Conservation (phyloP, 2,797 vertebrate species). For the Trichosurus vulpecula region DNA sequence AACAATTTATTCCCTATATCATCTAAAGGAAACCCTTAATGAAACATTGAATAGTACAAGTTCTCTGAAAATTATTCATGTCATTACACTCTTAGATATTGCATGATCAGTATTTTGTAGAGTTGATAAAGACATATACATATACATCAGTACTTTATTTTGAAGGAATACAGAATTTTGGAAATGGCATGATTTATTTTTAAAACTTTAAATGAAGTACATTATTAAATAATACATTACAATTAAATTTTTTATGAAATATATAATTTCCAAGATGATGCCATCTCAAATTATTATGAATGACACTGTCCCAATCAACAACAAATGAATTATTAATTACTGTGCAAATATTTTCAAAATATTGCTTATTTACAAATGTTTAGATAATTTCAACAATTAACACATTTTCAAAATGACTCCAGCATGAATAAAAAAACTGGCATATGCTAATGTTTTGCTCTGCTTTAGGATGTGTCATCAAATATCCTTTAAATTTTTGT, state of each 20-base stretch:
- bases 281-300: constrained; percentile 39
- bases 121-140: constrained; percentile 71
- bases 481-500: neutral
- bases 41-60: constrained; percentile 71
- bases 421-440: neutral
- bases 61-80: constrained; percentile 51
- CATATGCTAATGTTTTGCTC: neutral
- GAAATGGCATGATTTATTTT: constrained; percentile 65
- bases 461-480: neutral
- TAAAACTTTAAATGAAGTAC: constrained; percentile 60
- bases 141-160: constrained; percentile 57
- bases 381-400: constrained; percentile 8
- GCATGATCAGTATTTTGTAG: constrained; percentile 67
- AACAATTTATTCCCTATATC: constrained; percentile 48
- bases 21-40: constrained; percentile 58
- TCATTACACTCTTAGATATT: constrained; percentile 69
- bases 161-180: constrained; percentile 68
- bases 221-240: constrained; percentile 64
- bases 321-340: constrained; percentile 52
- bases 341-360: constrained; percentile 44
- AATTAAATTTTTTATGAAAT: constrained; percentile 57
- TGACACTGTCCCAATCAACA: constrained; percentile 51
- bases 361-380: constrained; percentile 35
- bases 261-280: constrained; percentile 51
- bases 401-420: constrained; percentile 40